Evolutionary conservation across 1,140 invertebrate genomes (phyloP).

Genomic region (Caligus rogercresseyi): DNA sequence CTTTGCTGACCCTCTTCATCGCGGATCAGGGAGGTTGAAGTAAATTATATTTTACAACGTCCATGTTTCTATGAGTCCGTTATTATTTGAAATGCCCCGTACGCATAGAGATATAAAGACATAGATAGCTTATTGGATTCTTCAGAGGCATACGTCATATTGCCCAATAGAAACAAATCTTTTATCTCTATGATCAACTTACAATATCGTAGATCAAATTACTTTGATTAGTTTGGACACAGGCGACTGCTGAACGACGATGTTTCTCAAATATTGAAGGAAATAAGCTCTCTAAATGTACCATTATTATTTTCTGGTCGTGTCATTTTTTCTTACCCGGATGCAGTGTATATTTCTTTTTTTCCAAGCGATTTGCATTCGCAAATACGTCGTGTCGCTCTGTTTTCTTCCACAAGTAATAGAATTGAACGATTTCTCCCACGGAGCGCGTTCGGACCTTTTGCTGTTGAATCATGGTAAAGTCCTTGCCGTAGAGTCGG

Average conservation of each 20-base stretch:
- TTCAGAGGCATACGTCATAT: too few relatives aligned
- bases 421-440: slow-evolving; percentile 90
- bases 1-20: too few relatives aligned
- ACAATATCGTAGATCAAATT: too few relatives aligned
- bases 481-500: slow-evolving; percentile 82
- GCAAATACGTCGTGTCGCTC: slow-evolving; percentile 85
- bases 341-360: slow-evolving; percentile 68
- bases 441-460: slow-evolving; percentile 85
- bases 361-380: slow-evolving; percentile 59
- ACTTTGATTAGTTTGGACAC: too few relatives aligned
- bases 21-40: too few relatives aligned
- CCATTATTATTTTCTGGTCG: slow-evolving; percentile 37
- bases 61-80: too few relatives aligned
- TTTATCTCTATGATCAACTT: too few relatives aligned
- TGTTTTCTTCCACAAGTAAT: slow-evolving; percentile 98
- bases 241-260: too few relatives aligned
- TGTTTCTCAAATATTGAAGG: too few relatives aligned
- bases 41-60: background rate
- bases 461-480: slow-evolving; percentile 79
- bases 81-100: background rate
- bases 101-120: too few relatives aligned
- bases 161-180: too few relatives aligned
- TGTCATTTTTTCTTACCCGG: slow-evolving; percentile 43
- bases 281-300: background rate
- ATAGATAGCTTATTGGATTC: too few relatives aligned